Evolutionary conservation across 2,113 vertebrate species (phyloP).

Genomic region (Cyprinodon brontotheroides): DNA sequence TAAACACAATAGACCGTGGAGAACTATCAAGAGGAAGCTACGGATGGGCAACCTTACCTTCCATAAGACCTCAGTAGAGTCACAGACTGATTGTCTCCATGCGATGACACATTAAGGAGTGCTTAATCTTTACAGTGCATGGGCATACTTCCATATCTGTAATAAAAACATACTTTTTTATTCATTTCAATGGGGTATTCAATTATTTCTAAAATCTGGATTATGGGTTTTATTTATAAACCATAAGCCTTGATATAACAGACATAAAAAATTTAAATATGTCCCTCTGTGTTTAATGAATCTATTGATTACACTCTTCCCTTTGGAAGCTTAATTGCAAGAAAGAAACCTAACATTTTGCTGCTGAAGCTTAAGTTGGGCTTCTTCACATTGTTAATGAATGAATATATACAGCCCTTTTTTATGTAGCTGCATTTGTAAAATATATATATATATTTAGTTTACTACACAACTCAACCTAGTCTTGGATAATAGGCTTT

Average conservation of each 20-base stretch:
- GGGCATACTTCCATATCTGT: background rate
- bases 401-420: background rate
- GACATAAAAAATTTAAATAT: background rate
- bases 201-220: background rate
- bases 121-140: background rate
- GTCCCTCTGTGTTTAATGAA: too few relatives aligned
- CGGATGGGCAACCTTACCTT: background rate
- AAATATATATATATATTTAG: background rate
- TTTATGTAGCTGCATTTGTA: background rate
- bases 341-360: background rate
- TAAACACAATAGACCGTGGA: background rate
- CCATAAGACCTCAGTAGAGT: background rate
- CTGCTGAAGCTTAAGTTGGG: background rate
- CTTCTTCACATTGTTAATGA: background rate
- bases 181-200: background rate
- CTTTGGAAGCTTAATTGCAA: too few relatives aligned
- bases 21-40: background rate
- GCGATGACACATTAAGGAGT: background rate
- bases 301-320: too few relatives aligned
- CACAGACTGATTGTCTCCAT: background rate
- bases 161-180: background rate
- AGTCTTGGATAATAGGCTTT: background rate
- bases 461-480: background rate
- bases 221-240: background rate
- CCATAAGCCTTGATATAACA: background rate